Evolutionary conservation across 2,888 invertebrate species (phyloP).

Genomic region (Apamea sordens): DNA sequence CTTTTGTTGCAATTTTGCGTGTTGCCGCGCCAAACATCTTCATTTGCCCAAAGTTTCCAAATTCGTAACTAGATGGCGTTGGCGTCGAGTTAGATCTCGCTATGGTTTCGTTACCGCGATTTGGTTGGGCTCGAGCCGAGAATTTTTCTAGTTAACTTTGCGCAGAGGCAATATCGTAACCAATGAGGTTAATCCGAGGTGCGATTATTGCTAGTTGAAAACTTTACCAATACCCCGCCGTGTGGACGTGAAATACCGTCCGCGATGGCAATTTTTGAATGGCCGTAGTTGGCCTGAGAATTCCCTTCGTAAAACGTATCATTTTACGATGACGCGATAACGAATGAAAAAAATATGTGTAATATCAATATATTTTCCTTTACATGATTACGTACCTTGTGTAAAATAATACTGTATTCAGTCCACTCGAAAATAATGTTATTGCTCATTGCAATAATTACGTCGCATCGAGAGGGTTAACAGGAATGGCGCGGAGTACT

Average conservation of each 20-base stretch:
- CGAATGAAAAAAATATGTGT: too few species aligned
- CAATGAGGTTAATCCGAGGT: constrained; percentile 96
- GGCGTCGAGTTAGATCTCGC: constrained; percentile 69
- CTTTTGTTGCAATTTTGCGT: constrained; percentile 71
- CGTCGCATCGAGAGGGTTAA: constrained; percentile 31
- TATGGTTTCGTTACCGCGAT: constrained; percentile 65
- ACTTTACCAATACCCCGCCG: constrained; percentile 92
- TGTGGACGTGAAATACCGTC: constrained; percentile 89
- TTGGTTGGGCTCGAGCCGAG: constrained; percentile 15
- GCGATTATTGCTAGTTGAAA: constrained; percentile 98
- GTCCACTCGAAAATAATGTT: constrained; percentile 28
- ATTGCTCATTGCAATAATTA: constrained; percentile 42
- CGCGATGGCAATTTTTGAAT: constrained; percentile 87
- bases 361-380: background rate
- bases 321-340: fast-evolving
- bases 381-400: background rate
- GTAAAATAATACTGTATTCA: constrained; percentile 16
- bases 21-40: constrained; percentile 35
- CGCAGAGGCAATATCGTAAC: constrained; percentile 98
- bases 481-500: constrained; percentile 34
- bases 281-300: constrained; percentile 78
- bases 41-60: constrained; percentile 43
- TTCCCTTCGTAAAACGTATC: fast-evolving
- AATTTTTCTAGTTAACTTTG: constrained; percentile 91
- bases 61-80: constrained; percentile 76